phyloP scores from a whole-genome alignment of 2,797 vertebrate genomes.

The Caiman crocodilus region DNA sequence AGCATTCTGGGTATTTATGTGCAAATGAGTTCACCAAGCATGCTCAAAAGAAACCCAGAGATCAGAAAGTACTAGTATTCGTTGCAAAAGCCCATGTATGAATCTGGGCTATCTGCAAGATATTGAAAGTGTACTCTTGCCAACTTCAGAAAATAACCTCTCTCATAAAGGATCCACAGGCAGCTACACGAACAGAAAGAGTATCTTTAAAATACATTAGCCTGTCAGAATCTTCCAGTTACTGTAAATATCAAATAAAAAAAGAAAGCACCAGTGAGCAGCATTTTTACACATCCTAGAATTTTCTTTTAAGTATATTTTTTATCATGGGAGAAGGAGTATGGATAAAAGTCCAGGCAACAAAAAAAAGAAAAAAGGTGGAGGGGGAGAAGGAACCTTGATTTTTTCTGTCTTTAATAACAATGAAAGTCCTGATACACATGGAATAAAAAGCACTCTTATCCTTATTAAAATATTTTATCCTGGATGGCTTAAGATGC shows the following conservation, averaged over 20 bases:
- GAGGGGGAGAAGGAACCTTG: neutral
- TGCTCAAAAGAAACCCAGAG: neutral
- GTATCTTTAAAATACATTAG: neutral
- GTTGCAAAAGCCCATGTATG: neutral
- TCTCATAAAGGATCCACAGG: neutral
- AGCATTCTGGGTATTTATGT: neutral
- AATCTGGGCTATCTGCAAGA: neutral
- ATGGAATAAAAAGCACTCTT: neutral
- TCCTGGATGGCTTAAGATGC: neutral
- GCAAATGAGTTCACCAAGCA: neutral
- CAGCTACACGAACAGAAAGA: neutral
- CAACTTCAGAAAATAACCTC: neutral
- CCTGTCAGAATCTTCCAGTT: neutral
- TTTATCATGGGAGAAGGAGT: neutral
- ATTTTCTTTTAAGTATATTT: neutral
- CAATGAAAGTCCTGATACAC: neutral
- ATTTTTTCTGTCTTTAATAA: neutral
- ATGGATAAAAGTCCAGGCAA: neutral
- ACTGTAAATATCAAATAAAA: neutral
- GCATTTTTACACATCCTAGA: neutral
- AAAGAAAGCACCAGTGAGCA: neutral
- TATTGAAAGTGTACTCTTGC: rapidly evolving
- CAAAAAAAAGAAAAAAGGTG: too few relatives aligned
- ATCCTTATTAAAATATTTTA: neutral
- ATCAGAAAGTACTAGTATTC: neutral